Percentiles rank a stretch among this genome's conserved stretches.
These are phyloP conservation scores for Epizoanthus stellaris DNA, from an alignment of 92 coral and sea anemone genomes.

Conservation along the genomic window DNA sequence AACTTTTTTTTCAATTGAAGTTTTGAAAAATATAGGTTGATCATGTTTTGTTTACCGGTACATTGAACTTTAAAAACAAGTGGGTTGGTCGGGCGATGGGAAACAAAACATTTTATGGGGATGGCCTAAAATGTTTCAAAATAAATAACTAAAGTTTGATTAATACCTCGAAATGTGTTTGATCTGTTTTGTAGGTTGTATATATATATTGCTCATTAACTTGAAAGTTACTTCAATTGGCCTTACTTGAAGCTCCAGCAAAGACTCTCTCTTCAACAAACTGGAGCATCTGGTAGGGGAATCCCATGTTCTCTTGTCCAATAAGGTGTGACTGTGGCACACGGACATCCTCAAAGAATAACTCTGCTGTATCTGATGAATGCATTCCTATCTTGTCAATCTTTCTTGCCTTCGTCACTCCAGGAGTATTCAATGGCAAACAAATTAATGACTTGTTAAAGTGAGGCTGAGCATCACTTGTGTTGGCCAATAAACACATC, in stretches of 20 bases:
- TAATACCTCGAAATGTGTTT: too few relatives aligned
- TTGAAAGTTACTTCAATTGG: neutral
- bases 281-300: slow-evolving; percentile 95
- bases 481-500: slow-evolving; percentile 96
- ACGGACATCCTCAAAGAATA: slow-evolving; percentile 94
- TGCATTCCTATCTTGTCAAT: slow-evolving; percentile 98
- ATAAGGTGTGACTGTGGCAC: slow-evolving; percentile 93
- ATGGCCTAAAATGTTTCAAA: too few relatives aligned
- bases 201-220: neutral
- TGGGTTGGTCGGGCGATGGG: too few relatives aligned
- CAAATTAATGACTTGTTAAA: slow-evolving; percentile 88
- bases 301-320: slow-evolving; percentile 94
- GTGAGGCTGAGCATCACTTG: slow-evolving; percentile 87
- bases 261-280: slow-evolving; percentile 98
- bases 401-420: slow-evolving; percentile 76
- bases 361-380: slow-evolving; percentile 96
- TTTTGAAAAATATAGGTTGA: too few relatives aligned
- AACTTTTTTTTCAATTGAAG: too few relatives aligned
- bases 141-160: too few relatives aligned
- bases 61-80: too few relatives aligned
- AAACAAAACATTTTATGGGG: too few relatives aligned
- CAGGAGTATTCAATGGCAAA: slow-evolving; percentile 84
- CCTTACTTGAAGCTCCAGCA: slow-evolving; percentile 91
- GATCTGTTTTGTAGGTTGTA: neutral
- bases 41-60: too few relatives aligned